Evolutionary conservation across 2,113 vertebrate genomes (phyloP).

Genomic region (Burhinus oedicnemus): DNA sequence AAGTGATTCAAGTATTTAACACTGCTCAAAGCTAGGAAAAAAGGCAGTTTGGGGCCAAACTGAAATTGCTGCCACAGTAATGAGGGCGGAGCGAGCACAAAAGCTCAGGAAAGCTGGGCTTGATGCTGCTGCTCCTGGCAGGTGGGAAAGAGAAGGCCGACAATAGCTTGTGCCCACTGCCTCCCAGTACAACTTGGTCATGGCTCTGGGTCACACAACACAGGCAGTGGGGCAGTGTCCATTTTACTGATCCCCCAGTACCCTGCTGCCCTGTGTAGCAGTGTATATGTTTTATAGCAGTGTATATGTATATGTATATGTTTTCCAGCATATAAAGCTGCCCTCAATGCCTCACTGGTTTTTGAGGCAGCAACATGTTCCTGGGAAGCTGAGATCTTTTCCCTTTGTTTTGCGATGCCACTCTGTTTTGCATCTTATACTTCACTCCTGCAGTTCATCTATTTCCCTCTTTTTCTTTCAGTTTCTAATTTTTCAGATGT

Average conservation of each 20-base stretch:
- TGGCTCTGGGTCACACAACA: not conserved
- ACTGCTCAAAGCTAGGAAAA: not conserved
- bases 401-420: not conserved
- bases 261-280: not conserved
- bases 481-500: not conserved
- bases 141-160: not conserved
- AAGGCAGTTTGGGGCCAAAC: not conserved
- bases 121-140: not conserved
- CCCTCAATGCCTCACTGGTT: not conserved
- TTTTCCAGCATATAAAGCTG: not conserved
- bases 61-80: not conserved
- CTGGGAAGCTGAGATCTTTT: not conserved
- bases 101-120: not conserved
- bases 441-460: not conserved
- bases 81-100: not conserved
- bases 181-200: not conserved
- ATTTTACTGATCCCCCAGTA: not conserved
- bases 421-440: not conserved
- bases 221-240: not conserved
- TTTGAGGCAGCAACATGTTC: not conserved
- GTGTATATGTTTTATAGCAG: no score
- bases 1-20: not conserved
- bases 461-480: not conserved
- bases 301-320: no score
- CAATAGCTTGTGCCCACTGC: accelerated